phyloP scores from a whole-genome alignment of 2,888 invertebrate genomes.

The Oscheius myriophilus region DNA sequence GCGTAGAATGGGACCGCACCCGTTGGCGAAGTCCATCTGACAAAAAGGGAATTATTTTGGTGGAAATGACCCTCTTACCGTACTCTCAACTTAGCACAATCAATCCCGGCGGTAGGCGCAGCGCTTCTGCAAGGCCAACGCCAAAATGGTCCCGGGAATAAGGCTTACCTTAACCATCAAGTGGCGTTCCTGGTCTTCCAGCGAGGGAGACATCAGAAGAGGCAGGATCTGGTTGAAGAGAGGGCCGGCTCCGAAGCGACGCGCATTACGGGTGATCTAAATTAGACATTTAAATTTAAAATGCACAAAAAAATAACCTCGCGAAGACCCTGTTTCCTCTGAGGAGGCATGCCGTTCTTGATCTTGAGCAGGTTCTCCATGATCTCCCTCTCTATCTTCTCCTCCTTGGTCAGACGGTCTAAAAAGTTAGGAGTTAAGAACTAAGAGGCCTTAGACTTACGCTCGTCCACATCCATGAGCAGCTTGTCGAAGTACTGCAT shows the following conservation, averaged over 20 bases:
- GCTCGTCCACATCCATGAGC: constrained; percentile 96
- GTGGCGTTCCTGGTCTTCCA: constrained; percentile 99
- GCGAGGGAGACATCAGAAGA: constrained; percentile 97
- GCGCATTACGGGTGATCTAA: constrained; percentile 92
- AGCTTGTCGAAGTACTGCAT: constrained; percentile 99
- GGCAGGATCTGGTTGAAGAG: constrained; percentile 98
- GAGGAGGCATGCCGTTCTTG: constrained; percentile 98
- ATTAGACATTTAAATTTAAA: background rate
- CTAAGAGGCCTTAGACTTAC: constrained; percentile 76
- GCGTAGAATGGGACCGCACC: constrained; percentile 5
- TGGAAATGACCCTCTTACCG: background rate
- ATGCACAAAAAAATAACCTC: constrained; percentile 35
- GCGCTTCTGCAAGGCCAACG: constrained; percentile 7
- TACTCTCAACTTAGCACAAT: constrained; percentile 9
- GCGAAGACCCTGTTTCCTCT: constrained; percentile 81
- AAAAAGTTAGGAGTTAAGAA: background rate
- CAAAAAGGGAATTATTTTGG: constrained; percentile 1
- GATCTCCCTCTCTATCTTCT: constrained; percentile 96
- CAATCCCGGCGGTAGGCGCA: background rate
- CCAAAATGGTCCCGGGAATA: background rate
- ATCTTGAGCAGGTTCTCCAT: constrained; percentile 98
- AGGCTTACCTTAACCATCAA: constrained; percentile 84
- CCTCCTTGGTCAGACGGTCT: constrained; percentile 79
- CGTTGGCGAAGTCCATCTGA: constrained; percentile 9
- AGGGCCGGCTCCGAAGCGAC: constrained; percentile 97